A percentile compares a stretch with the other conserved stretches of the same genome.
These are phyloP conservation scores for Pseudococcus viburni DNA, from an alignment of 2,888 invertebrate genomes.

Conservation along the genomic window DNA sequence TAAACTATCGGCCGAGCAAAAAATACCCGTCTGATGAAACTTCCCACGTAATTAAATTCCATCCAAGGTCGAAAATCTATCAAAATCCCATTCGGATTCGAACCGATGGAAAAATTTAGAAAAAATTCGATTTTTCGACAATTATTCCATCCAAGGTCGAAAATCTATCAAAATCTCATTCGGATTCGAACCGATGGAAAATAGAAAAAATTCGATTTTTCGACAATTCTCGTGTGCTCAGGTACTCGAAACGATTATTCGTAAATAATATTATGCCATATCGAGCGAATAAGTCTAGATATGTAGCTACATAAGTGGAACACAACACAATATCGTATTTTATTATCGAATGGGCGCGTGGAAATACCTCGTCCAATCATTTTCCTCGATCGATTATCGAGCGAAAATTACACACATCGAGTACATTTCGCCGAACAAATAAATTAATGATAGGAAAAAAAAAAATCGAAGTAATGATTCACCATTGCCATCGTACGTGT, in stretches of 20 bases:
- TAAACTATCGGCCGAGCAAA: not conserved
- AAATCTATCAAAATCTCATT: not conserved
- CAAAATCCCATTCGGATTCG: too few species aligned
- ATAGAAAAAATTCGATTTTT: too few species aligned
- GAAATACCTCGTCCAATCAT: not conserved
- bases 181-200: too few species aligned
- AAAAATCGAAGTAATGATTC: constrained; percentile 42
- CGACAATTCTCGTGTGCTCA: not conserved
- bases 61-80: not conserved
- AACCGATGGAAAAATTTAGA: too few species aligned
- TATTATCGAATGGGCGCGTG: not conserved
- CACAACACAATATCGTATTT: not conserved
- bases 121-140: too few species aligned
- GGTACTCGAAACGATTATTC: not conserved
- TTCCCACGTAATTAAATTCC: not conserved
- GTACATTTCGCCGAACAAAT: not conserved
- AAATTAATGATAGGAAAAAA: not conserved
- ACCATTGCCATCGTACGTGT: not conserved
- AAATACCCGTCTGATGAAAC: not conserved
- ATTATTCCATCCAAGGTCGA: not conserved
- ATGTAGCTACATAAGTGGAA: not conserved
- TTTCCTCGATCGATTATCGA: constrained; percentile 39
- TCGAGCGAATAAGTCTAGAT: not conserved
- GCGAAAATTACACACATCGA: not conserved
- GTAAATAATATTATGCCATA: not conserved